Evolutionary conservation across 2,888 invertebrate genomes (phyloP).

Genomic region (Tenthredo livida): DNA sequence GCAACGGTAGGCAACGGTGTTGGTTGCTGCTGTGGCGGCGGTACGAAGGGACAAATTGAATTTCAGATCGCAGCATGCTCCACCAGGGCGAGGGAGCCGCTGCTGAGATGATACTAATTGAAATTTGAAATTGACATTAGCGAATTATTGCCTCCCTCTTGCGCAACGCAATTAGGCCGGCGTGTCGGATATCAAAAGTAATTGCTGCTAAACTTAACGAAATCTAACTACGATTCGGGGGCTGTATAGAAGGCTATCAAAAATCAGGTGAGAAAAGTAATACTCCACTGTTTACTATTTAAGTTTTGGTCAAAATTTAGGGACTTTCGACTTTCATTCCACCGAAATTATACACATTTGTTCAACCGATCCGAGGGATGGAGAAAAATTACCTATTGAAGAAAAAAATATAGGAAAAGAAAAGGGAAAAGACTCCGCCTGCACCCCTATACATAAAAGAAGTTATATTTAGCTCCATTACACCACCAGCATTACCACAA

Average conservation of each 20-base stretch:
- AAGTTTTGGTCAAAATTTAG: neutral
- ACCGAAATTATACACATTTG: neutral
- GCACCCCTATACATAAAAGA: slow-evolving; percentile 28
- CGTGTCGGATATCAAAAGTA: slow-evolving; percentile 77
- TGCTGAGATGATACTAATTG: slow-evolving; percentile 78
- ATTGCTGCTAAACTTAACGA: slow-evolving; percentile 77
- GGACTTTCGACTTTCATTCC: neutral
- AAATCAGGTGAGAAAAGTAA: slow-evolving; percentile 1
- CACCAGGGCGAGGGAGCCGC: slow-evolving; percentile 71
- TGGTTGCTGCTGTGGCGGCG: slow-evolving; percentile 58
- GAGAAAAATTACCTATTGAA: neutral
- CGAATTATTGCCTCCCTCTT: slow-evolving; percentile 76
- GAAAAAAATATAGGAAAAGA: neutral
- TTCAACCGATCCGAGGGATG: neutral
- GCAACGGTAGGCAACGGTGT: slow-evolving; percentile 35
- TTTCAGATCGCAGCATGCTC: slow-evolving; percentile 77
- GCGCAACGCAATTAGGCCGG: slow-evolving; percentile 73
- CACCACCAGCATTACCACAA: slow-evolving; percentile 48
- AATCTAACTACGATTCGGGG: slow-evolving; percentile 60
- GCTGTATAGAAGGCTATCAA: neutral
- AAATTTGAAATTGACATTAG: slow-evolving; percentile 79
- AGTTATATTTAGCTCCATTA: slow-evolving; percentile 42
- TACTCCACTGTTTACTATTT: neutral
- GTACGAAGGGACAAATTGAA: slow-evolving; percentile 77
- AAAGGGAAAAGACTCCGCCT: neutral